Evolutionary conservation across 2,888 invertebrate genomes (phyloP).

Genomic region (Catocala nupta): DNA sequence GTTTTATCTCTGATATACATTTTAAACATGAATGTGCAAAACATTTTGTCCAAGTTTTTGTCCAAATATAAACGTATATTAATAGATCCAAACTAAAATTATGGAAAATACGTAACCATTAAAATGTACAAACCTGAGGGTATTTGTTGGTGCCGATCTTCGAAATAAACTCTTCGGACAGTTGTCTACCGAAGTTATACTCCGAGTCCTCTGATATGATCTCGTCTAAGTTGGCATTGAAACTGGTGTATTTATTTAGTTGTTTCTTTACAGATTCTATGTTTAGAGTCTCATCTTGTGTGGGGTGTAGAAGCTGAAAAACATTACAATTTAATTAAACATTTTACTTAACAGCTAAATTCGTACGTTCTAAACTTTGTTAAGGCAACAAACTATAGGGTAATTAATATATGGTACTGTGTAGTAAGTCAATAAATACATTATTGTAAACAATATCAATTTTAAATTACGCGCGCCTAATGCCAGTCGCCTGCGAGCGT

Average conservation of each 20-base stretch:
- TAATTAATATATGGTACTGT: too few species aligned
- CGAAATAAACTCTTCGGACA: constrained; percentile 93
- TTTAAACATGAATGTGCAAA: too few species aligned
- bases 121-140: constrained; percentile 86
- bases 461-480: too few species aligned
- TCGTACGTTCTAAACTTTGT: neutral
- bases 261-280: constrained; percentile 91
- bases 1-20: too few species aligned
- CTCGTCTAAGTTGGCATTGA: constrained; percentile 89
- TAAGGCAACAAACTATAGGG: too few species aligned
- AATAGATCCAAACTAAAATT: too few species aligned
- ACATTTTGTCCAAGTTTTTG: too few species aligned
- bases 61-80: too few species aligned
- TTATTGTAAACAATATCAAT: too few species aligned
- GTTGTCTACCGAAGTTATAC: constrained; percentile 95
- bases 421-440: too few species aligned
- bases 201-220: constrained; percentile 96
- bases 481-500: too few species aligned
- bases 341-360: neutral
- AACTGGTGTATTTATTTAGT: constrained; percentile 84
- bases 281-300: constrained; percentile 79
- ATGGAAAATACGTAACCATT: too few species aligned
- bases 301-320: constrained; percentile 69
- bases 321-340: constrained; percentile 4
- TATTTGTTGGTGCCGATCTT: constrained; percentile 91